Evolutionary conservation across 2,113 vertebrate genomes (phyloP).

Genomic region (Diadophis punctatus): DNA sequence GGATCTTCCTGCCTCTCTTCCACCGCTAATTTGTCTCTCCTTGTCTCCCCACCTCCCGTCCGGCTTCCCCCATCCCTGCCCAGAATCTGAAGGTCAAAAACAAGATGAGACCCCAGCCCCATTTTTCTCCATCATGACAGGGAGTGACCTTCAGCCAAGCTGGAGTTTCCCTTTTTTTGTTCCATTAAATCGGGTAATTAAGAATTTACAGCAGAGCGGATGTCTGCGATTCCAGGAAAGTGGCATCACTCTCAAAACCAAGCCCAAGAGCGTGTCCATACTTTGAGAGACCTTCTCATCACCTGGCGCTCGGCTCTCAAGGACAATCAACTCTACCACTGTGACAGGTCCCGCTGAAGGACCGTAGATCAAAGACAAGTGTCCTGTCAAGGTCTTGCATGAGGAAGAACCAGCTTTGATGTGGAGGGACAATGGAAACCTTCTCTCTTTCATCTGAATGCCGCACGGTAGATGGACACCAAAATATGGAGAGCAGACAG

Average conservation of each 20-base stretch:
- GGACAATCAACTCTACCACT: not conserved
- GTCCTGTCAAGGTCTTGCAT: not conserved
- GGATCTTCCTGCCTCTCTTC: not conserved
- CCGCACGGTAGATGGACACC: not conserved
- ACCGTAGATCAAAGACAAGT: not conserved
- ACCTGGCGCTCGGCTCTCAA: no score
- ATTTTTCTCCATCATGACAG: not conserved
- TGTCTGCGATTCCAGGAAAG: conserved; percentile 15
- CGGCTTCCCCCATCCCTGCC: not conserved
- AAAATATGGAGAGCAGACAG: not conserved
- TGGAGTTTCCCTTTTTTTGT: conserved; percentile 7
- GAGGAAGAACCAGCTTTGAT: not conserved
- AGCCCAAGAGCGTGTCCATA: conserved; percentile 7
- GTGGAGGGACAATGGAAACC: no score
- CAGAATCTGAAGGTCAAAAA: conserved; percentile 16
- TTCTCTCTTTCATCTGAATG: not conserved
- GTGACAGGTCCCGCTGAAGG: not conserved
- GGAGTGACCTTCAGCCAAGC: conserved; percentile 4
- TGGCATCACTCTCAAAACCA: conserved; percentile 5
- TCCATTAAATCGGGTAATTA: conserved; percentile 26
- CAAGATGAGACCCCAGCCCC: not conserved
- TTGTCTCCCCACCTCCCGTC: not conserved
- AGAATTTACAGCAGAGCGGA: conserved; percentile 7
- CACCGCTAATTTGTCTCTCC: not conserved
- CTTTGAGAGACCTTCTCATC: not conserved